Evolutionary conservation across 2,888 invertebrate species (phyloP), one percentile per base, ranked within the genome.

Genomic region (Lasioglossum malachurum): DNA sequence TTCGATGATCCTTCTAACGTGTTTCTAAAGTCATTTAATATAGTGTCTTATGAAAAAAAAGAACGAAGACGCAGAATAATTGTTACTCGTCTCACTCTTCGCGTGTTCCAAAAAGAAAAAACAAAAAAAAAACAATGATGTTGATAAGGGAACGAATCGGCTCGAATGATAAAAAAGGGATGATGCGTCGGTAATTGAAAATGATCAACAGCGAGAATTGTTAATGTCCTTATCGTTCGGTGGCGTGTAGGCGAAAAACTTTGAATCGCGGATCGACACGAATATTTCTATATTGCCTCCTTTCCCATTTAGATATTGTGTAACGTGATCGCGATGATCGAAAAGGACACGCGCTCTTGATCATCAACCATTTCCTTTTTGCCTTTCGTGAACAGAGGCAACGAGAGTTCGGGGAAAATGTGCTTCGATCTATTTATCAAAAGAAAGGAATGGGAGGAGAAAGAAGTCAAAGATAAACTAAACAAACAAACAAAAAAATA

Each of bases 1-100:
- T 85, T 89, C 89, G 80, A 92, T 87, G 86, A 84, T 82, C 53
- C 85, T 81, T 84, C 85, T 88, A 79, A 78, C 27, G 19, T 88
- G 84, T 88, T 89, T 90, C 85, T 90, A 90, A 87, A 87, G 81
- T 86, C 83, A 83, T 87, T 69, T 78, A 49, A 46, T 78, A 78
- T 69, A 53, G 53, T 69, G 69, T 78, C 38, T 71, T 71, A 38
- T 1, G 41, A 5, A 4, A 27, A 41, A 44, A 23, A 89, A 83
- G 41, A 75, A 53, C 2, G 5, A 71, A 41, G 67, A 69, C 10
- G 41, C 1, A n/a, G 67, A 27, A 7, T 16, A 67, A 57, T 75
- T 83, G 87, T 88, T 87, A 88, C 89, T 89, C 89, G 84, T 86
- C 46, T 49, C 46, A 41, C 31, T 76, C 57, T 27, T 83, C 76